phyloP scores from a whole-genome alignment of 2,888 invertebrate species.

The Alloplasta piceator region DNA sequence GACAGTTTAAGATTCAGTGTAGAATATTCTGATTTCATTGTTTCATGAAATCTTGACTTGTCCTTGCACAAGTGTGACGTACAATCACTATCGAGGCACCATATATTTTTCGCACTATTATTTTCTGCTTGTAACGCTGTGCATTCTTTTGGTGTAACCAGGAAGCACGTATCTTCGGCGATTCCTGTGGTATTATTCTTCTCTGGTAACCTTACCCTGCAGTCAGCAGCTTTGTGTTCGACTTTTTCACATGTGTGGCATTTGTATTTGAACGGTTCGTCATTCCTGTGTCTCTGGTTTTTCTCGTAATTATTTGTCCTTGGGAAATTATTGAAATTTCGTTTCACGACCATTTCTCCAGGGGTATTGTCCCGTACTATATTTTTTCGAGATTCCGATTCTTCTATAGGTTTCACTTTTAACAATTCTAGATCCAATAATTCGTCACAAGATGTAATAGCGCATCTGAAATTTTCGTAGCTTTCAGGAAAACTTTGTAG shows the following conservation, averaged over 20 bases:
- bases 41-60: slow-evolving; percentile 3
- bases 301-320: too few relatives aligned
- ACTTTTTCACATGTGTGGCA: slow-evolving; percentile 38
- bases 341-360: too few relatives aligned
- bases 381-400: too few relatives aligned
- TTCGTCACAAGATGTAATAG: too few relatives aligned
- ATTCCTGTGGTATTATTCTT: background rate
- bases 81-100: slow-evolving; percentile 50
- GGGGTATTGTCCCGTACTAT: too few relatives aligned
- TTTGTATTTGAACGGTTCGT: slow-evolving; percentile 34
- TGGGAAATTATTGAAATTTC: too few relatives aligned
- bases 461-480: too few relatives aligned
- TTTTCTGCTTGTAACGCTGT: background rate
- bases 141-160: background rate
- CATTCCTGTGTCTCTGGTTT: too few relatives aligned
- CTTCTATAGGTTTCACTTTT: too few relatives aligned
- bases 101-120: background rate
- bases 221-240: slow-evolving; percentile 53
- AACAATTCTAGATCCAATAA: too few relatives aligned
- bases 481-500: too few relatives aligned
- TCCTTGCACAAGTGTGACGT: slow-evolving; percentile 50
- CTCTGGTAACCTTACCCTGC: background rate
- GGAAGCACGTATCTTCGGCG: background rate
- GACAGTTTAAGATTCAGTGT: slow-evolving; percentile 47
- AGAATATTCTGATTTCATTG: slow-evolving; percentile 3